Evolutionary conservation across 2,888 invertebrate species (phyloP).

Genomic region (Heliconius aoede): DNA sequence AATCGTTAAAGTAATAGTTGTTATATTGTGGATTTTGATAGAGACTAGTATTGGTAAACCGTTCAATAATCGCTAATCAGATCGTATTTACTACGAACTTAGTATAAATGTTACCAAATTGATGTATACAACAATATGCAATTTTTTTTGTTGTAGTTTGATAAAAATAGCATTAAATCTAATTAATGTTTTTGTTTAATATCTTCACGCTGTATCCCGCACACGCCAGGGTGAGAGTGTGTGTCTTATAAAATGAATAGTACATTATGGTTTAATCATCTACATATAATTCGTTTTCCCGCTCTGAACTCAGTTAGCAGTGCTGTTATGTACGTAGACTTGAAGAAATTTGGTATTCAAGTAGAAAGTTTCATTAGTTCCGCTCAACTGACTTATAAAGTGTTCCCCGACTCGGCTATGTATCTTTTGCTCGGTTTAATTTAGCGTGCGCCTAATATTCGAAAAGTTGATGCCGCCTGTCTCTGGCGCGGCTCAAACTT

Average conservation of each 20-base stretch:
- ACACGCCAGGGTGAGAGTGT: too few species aligned
- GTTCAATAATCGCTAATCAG: too few species aligned
- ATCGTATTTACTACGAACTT: too few species aligned
- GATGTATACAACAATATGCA: too few species aligned
- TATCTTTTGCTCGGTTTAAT: constrained; percentile 36
- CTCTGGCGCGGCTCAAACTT: constrained; percentile 19
- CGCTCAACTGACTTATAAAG: constrained; percentile 38
- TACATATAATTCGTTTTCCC: constrained; percentile 3
- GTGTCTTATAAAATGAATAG: not conserved
- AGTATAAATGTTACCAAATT: too few species aligned
- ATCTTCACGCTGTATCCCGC: too few species aligned
- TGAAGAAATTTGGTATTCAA: constrained; percentile 39
- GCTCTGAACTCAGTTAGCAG: constrained; percentile 10
- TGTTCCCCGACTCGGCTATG: constrained; percentile 33
- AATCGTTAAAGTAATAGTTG: not conserved
- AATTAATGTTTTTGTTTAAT: too few species aligned
- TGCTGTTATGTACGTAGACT: constrained; percentile 25
- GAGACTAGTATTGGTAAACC: too few species aligned
- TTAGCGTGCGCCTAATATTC: constrained; percentile 33
- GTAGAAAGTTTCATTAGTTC: constrained; percentile 41
- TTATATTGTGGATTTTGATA: too few species aligned
- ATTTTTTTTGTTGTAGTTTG: too few species aligned
- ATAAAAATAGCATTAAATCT: too few species aligned
- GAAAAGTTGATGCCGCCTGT: constrained; percentile 25
- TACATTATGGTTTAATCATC: constrained; percentile 13